Conservation (phyloP, 2,113 vertebrate species). For the Colistium nudipinnis region DNA sequence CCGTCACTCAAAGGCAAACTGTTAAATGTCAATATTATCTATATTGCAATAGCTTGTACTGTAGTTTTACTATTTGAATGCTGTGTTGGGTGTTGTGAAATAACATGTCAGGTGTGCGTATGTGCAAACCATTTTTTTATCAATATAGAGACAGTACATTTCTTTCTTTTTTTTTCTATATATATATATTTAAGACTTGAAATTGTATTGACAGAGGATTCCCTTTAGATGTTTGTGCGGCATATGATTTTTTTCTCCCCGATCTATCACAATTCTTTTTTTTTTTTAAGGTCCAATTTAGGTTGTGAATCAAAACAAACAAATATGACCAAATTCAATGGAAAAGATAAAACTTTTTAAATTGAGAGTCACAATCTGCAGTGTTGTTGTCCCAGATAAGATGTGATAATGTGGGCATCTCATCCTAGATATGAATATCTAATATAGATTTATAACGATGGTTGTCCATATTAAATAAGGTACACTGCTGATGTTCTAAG, state of each 20-base stretch:
- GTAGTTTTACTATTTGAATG: constrained; percentile 74
- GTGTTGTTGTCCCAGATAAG: constrained; percentile 11
- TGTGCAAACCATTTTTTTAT: constrained; percentile 69
- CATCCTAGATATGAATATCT: constrained; percentile 5
- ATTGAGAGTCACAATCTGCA: constrained; percentile 6
- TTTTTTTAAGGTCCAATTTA: constrained; percentile 12
- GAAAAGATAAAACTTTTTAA: neutral
- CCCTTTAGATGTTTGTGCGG: constrained; percentile 44
- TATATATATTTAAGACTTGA: constrained; percentile 66
- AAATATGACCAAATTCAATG: constrained; percentile 14
- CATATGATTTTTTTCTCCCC: constrained; percentile 16
- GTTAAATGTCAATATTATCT: constrained; percentile 73
- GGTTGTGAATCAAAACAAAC: neutral
- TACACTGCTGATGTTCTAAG: constrained; percentile 8
- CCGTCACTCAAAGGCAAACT: constrained; percentile 67
- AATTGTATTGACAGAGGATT: constrained; percentile 59
- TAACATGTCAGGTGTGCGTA: constrained; percentile 61
- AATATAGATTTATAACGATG: neutral
- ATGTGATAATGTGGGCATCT: constrained; percentile 52
- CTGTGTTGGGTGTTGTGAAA: constrained; percentile 71
- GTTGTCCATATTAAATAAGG: constrained; percentile 5
- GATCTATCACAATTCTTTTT: neutral
- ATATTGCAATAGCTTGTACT: constrained; percentile 74
- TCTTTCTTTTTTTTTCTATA: no score
- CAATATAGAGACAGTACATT: constrained; percentile 61